Conservation (phyloP, 2,888 invertebrate genomes). For the Tortrix viridana region DNA sequence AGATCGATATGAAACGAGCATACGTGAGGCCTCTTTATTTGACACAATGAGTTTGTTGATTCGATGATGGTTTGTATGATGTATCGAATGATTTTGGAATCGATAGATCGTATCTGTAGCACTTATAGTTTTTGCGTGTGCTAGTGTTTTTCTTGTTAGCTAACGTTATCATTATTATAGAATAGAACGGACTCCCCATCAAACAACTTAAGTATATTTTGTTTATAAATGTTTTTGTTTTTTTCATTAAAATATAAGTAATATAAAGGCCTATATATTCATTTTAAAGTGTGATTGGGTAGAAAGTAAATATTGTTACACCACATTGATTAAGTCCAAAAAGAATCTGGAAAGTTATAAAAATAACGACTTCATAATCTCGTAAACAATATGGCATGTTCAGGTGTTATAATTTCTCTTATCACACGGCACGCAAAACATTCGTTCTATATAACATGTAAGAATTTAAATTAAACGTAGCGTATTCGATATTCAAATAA, state of each 20-base stretch:
- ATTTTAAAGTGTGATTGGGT: too few relatives aligned
- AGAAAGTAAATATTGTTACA: background rate
- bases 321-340: too few relatives aligned
- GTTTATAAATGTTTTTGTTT: too few relatives aligned
- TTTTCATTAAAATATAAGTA: too few relatives aligned
- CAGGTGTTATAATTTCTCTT: slow-evolving; percentile 1
- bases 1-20: slow-evolving; percentile 55
- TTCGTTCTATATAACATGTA: slow-evolving; percentile 3
- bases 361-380: slow-evolving; percentile 1
- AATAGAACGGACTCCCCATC: too few relatives aligned
- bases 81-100: slow-evolving; percentile 16
- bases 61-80: slow-evolving; percentile 39
- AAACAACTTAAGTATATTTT: too few relatives aligned
- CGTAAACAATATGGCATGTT: slow-evolving; percentile 6
- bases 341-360: background rate
- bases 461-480: slow-evolving; percentile 5
- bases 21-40: slow-evolving; percentile 45
- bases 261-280: too few relatives aligned
- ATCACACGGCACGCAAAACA: slow-evolving; percentile 3
- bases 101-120: slow-evolving; percentile 21
- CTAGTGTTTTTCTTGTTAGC: slow-evolving; percentile 4
- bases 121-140: slow-evolving; percentile 20
- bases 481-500: slow-evolving; percentile 35
- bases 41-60: slow-evolving; percentile 46
- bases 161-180: too few relatives aligned